Evolutionary conservation across 2,113 vertebrate genomes (phyloP), one percentile per base, ranked within the genome.

Genomic region (Antennarius striatus): DNA sequence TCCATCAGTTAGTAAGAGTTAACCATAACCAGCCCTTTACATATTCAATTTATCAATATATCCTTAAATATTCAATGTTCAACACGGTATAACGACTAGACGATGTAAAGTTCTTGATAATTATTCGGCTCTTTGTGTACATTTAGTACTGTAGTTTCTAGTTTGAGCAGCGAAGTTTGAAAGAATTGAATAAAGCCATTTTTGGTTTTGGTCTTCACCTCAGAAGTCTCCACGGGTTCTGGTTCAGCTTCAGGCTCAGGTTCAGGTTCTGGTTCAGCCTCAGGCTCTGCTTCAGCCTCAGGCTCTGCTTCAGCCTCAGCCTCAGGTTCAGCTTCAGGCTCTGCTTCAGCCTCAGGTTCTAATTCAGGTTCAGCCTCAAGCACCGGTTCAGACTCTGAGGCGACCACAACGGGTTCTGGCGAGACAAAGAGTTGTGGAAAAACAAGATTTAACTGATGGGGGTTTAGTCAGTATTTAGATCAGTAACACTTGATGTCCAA

Each of bases 381-480:
- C 3, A 73, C 72, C 3, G 73, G 56, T 47, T 77, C 73, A 52
- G 68, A 55, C 49, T 84, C 80, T 77, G 11, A 8, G 62, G 16
- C 6, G 22, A 77, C 36, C 58, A 50, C 32, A 36, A 5, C 32
- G 5, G 32, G 7, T 7, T 36, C 32, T 36, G 3, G 32, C 32
- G 32, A 36, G 32, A 36, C 32, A 36, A 36, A 36, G 32, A 36
- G 32, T 36, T 36, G 32, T 7, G 7, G 32, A 36, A 36, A 36
- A 5, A 22, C 22, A 22, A 22, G 22, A 22, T 22, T 22, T 2
- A 22, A 36, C 7, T 36, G 32, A 36, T 36, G 32, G 5, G 4
- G 32, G 32, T 36, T 36, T 36, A 36, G 32, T 36, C 32, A 36
- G 32, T 36, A 36, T 36, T 7, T 36, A 36, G 32, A 36, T 36